Evolutionary conservation across 2,797 vertebrate species (phyloP).

Genomic region (Melopsittacus undulatus): DNA sequence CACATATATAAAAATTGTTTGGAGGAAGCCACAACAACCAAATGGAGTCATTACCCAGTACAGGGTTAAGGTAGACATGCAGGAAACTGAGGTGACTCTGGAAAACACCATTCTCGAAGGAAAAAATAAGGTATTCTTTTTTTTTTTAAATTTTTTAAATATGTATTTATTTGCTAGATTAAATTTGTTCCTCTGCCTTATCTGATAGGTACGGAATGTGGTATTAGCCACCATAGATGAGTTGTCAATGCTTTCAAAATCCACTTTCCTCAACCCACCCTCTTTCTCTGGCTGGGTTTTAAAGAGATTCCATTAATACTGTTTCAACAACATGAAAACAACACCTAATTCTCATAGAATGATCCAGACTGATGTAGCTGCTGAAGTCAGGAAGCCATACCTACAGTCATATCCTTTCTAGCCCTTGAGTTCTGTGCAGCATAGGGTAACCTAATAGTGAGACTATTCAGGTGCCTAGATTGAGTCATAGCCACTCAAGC

Average conservation of each 20-base stretch:
- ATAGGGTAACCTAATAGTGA: neutral
- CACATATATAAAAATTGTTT: constrained; percentile 86
- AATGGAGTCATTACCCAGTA: constrained; percentile 93
- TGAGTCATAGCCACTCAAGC: neutral
- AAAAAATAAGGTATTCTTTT: constrained; percentile 74
- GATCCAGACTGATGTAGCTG: neutral
- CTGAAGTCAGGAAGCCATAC: neutral
- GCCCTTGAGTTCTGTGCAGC: neutral
- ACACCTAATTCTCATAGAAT: neutral
- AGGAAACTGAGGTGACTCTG: constrained; percentile 72
- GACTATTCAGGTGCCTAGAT: neutral
- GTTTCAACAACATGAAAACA: neutral
- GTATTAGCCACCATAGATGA: neutral
- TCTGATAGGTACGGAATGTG: neutral
- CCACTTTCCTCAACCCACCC: neutral
- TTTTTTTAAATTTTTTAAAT: neutral
- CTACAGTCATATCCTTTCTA: neutral
- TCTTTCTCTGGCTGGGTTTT: neutral
- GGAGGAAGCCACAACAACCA: constrained; percentile 87
- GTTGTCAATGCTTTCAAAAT: neutral
- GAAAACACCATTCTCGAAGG: constrained; percentile 87
- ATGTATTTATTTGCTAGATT: neutral
- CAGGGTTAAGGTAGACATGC: constrained; percentile 81
- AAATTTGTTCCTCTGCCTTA: neutral
- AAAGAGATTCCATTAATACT: neutral